Conservation (phyloP, 1,140 invertebrate genomes). For the Druon quercuslanigerum region DNA sequence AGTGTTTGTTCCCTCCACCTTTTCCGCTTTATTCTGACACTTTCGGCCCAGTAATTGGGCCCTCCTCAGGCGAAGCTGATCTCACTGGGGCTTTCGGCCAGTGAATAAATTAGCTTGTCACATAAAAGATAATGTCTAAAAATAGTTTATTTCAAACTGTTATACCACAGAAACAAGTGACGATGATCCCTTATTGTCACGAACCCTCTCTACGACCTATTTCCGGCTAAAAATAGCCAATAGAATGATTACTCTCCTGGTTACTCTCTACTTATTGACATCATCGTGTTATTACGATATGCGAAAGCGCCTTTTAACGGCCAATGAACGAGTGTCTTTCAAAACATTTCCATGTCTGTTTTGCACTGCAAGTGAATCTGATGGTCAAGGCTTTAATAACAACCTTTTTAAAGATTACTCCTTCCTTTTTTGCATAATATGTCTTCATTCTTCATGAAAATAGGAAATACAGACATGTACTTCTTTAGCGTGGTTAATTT, state of each 20-base stretch:
- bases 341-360: slow-evolving; percentile 2
- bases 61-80: too few relatives aligned
- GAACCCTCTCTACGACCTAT: slow-evolving; percentile 68
- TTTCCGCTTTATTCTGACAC: too few relatives aligned
- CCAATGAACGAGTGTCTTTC: slow-evolving; percentile 33
- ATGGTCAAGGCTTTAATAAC: neutral
- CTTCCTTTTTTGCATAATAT: too few relatives aligned
- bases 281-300: slow-evolving; percentile 29
- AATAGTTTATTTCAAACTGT: slow-evolving; percentile 42
- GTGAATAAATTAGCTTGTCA: too few relatives aligned
- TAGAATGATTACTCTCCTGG: slow-evolving; percentile 68
- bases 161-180: slow-evolving; percentile 45
- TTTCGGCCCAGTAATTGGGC: too few relatives aligned
- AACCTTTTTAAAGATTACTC: neutral
- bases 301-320: slow-evolving; percentile 39
- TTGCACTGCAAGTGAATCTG: slow-evolving; percentile 1
- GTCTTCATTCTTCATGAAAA: too few relatives aligned
- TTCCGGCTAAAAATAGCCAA: slow-evolving; percentile 74
- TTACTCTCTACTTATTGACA: slow-evolving; percentile 44
- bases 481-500: too few relatives aligned
- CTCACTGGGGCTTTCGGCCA: too few relatives aligned
- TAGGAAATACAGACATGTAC: too few relatives aligned
- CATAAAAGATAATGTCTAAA: slow-evolving; percentile 35
- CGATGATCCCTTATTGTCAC: slow-evolving; percentile 59
- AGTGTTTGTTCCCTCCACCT: too few relatives aligned